Evolutionary conservation across 2,888 invertebrate species (phyloP), one percentile per base, ranked within the genome.

Genomic region (Creontiades dilutus): DNA sequence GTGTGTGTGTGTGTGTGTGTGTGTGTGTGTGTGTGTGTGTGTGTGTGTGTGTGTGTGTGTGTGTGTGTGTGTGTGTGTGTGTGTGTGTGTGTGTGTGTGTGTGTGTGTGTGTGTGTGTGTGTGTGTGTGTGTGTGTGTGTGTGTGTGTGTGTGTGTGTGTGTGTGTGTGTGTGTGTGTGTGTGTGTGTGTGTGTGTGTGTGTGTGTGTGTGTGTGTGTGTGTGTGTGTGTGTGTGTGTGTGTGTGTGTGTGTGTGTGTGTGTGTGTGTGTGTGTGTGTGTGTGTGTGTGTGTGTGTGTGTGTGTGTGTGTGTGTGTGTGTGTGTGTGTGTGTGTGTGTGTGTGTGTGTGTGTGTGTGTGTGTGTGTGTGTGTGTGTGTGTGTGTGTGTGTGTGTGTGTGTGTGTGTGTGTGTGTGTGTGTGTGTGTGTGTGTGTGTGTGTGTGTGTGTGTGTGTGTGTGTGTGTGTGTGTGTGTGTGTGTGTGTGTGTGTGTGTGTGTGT

Each of bases 11-110:
- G 52, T 7, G 52, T 52, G 52, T 52, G 52, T 52, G 16, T 52
- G 52, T 52, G 52, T 52, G 52, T 52, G 52, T 52, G 52, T 52
- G 52, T 52, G 52, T 52, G 52, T 52, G 52, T 52, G 52, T 52
- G 52, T 52, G 52, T 52, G 52, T 52, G 52, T 52, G 52, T 52
- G 52, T 52, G 52, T 52, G 52, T 52, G 52, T 52, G 52, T 52
- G 52, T 52, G 52, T 52, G 52, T 52, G 52, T 52, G 52, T 52
- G 52, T 52, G 52, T 52, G 52, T 52, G 52, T 52, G 52, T 52
- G 52, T 52, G 52, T 52, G 52, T 52, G 52, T 52, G 52, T 52
- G 52, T 52, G 52, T 52, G 52, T 52, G 52, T 76, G 76, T 76
- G 52, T 52, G 52, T 52, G 52, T 52, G 52, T 52, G 52, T 16